Base-by-base conservation (phyloP, 2,113 vertebrate species). In the Alligator mississippiensis region DNA sequence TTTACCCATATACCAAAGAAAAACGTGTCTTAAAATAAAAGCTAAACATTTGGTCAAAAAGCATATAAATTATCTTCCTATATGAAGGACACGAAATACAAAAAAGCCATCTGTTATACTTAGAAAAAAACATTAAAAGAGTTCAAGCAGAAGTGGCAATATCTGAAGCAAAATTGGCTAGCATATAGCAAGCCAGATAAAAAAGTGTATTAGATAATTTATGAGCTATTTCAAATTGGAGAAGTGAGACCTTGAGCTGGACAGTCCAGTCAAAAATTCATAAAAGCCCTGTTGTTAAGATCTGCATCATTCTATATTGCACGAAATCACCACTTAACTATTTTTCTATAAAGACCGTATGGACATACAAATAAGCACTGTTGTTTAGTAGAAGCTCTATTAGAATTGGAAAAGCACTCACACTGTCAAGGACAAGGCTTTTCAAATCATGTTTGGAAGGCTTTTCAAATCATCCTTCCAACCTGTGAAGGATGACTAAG, bases 31-130 rank as follows among this genome's bases (percentile, higher is more conserved):
- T 92, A 94, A 92, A 90, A 75, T 77, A 54, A 55, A 96, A 89
- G 61, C 21, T 75, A 93, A 64, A 84, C 86, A 72, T 77, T 93
- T 95, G 58, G 83, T 80, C 63, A 77, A 90, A 83, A 47, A 80
- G 80, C 82, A 95, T 87, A 72, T 61, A 87, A 82, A 21, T 90
- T 90, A 57, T 70, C 60, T 62, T 92, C 66, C 88, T 61, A 54
- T 2, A 8, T 77, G 93, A 93, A 90, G 92, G 87, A 80, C 90
- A 85, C 82, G 92, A 94, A 74, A 77, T 84, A 89, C 55, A 92
- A 96, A 93, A 61, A 85, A 88, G 30, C 94, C 96, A 96, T 96
- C 96, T 97, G 96, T 81, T 93, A 82, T 57, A 74, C 25, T 38
- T 66, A 91, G 66, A 61, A 93, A 95, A 24, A 61, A 90, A 3